Evolutionary conservation across 1,140 invertebrate genomes (phyloP).

Genomic region (Pogonomyrmex californicus): DNA sequence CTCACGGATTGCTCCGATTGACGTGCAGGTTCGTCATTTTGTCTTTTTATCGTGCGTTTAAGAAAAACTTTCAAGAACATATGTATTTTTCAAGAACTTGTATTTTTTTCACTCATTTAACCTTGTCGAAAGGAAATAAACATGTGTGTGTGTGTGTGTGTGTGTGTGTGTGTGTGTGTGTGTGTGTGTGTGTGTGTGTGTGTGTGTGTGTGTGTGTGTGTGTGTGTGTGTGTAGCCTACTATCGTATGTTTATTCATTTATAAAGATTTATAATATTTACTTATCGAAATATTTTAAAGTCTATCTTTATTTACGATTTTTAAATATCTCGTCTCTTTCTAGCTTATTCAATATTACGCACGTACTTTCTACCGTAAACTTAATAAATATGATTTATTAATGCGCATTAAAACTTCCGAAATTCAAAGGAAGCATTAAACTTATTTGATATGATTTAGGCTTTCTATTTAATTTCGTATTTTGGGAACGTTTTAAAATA

Average conservation of each 20-base stretch:
- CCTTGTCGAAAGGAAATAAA: neutral
- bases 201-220: no score
- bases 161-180: no score
- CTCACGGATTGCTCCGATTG: conserved; percentile 78
- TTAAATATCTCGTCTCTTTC: neutral
- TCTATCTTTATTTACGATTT: neutral
- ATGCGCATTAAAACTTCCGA: neutral
- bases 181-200: no score
- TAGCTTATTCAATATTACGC: neutral
- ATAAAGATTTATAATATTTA: neutral
- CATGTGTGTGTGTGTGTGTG: no score
- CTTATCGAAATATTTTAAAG: neutral
- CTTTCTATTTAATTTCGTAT: neutral
- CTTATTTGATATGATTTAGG: neutral
- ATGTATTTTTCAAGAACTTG: neutral
- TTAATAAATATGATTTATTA: neutral
- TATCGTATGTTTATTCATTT: neutral
- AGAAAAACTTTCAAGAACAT: conserved; percentile 10
- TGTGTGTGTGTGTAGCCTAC: neutral
- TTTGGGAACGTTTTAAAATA: neutral
- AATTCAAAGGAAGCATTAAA: neutral
- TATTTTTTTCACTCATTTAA: neutral
- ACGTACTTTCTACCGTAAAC: neutral
- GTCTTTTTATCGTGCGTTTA: neutral
- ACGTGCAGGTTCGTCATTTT: conserved; percentile 76